Conservation (phyloP, 2,797 vertebrate species). For the Lithobates pipiens region DNA sequence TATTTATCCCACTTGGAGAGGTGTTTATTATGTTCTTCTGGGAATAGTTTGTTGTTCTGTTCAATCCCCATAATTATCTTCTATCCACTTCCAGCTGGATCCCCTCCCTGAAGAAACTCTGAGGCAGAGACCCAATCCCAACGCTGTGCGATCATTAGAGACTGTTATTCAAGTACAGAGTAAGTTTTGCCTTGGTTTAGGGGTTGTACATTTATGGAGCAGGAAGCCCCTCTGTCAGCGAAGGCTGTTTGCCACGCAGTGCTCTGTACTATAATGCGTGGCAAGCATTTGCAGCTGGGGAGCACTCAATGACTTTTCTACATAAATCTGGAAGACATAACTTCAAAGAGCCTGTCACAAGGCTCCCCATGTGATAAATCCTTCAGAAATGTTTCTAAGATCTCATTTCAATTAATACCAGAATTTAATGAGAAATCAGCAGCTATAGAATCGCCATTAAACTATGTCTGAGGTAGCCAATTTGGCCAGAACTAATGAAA, state of each 20-base stretch:
- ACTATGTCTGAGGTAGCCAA: constrained; percentile 54
- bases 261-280: constrained; percentile 53
- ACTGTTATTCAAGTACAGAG: constrained; percentile 89
- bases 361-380: constrained; percentile 80
- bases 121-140: constrained; percentile 86
- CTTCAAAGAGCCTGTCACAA: constrained; percentile 82
- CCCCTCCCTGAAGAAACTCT: constrained; percentile 85
- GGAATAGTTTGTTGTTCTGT: background rate
- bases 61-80: background rate
- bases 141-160: constrained; percentile 88
- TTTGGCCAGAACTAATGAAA: constrained; percentile 44
- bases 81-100: constrained; percentile 79
- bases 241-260: constrained; percentile 42
- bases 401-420: constrained; percentile 82
- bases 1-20: background rate
- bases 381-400: constrained; percentile 81
- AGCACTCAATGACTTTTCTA: constrained; percentile 45
- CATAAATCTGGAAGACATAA: constrained; percentile 77
- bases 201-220: background rate
- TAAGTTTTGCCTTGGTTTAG: constrained; percentile 74
- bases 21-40: background rate
- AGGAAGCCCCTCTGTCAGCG: constrained; percentile 5
- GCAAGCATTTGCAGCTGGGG: constrained; percentile 51
- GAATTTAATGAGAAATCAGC: constrained; percentile 54
- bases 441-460: constrained; percentile 42